phyloP scores from a whole-genome alignment of 2,113 vertebrate genomes.

The Sminthopsis crassicaudata region DNA sequence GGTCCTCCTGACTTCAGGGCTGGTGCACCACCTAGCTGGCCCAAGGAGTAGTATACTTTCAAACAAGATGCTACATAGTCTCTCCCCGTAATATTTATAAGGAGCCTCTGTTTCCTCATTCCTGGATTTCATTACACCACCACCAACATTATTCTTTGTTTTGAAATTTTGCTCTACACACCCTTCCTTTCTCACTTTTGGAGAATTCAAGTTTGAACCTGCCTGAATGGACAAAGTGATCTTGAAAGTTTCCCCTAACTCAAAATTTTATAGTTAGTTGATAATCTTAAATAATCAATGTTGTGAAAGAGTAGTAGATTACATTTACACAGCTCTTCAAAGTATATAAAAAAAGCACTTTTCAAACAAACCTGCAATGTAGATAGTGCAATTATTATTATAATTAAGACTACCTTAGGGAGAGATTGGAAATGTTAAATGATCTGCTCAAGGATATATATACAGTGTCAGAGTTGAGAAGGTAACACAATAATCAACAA shows the following conservation, averaged over 20 bases:
- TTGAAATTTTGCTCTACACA: constrained; percentile 26
- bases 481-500: neutral
- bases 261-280: constrained; percentile 35
- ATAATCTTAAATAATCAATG: constrained; percentile 28
- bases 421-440: neutral
- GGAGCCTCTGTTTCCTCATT: constrained; percentile 62
- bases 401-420: neutral
- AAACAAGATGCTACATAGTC: constrained; percentile 58
- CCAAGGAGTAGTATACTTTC: constrained; percentile 41
- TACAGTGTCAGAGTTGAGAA: neutral
- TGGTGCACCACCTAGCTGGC: no score
- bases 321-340: neutral
- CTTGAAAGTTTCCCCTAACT: neutral
- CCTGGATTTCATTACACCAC: constrained; percentile 50
- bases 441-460: neutral
- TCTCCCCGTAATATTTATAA: constrained; percentile 6
- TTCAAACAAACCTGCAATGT: neutral
- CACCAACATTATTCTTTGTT: constrained; percentile 43
- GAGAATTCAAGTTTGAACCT: constrained; percentile 39
- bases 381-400: neutral
- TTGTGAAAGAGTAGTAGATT: neutral
- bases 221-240: constrained; percentile 3
- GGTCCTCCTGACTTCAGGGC: no score
- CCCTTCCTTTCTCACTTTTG: neutral
- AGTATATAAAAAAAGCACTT: neutral